Evolutionary conservation across 2,113 vertebrate genomes (phyloP).

Genomic region (Oenanthe oenanthe): DNA sequence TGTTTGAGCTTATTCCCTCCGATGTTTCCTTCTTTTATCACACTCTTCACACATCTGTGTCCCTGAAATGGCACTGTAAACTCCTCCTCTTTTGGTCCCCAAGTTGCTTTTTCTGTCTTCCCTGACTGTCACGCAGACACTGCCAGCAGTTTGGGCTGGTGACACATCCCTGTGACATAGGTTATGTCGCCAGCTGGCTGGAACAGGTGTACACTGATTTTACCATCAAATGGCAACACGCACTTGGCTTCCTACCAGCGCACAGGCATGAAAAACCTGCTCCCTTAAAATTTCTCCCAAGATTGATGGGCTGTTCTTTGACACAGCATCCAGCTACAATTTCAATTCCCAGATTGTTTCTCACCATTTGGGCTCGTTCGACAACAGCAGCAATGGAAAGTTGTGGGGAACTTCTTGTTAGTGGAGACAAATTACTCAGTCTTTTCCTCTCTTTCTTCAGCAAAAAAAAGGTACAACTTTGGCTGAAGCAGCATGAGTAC

Average conservation of each 20-base stretch:
- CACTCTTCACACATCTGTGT: conserved; percentile 84
- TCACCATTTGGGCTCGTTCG: not conserved
- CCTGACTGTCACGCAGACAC: conserved; percentile 75
- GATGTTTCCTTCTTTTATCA: conserved; percentile 87
- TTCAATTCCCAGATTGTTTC: conserved; percentile 68
- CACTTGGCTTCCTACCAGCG: conserved; percentile 89
- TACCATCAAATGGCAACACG: conserved; percentile 86
- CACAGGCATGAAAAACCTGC: conserved; percentile 86
- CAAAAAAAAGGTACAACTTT: not conserved
- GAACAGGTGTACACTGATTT: conserved; percentile 93
- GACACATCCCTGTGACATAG: conserved; percentile 81
- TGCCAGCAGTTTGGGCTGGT: conserved; percentile 73
- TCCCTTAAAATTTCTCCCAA: conserved; percentile 76
- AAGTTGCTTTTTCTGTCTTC: conserved; percentile 79
- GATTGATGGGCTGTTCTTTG: conserved; percentile 82
- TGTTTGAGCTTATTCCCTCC: conserved; percentile 84
- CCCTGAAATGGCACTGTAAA: conserved; percentile 67
- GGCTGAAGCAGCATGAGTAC: not conserved
- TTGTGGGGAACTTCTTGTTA: conserved; percentile 27
- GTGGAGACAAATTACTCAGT: conserved; percentile 51
- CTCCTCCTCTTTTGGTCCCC: conserved; percentile 78
- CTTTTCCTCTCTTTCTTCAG: not conserved
- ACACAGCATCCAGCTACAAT: conserved; percentile 68
- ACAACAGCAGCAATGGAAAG: conserved; percentile 22
- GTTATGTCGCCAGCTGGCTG: conserved; percentile 90